Evolutionary conservation across 2,113 vertebrate species (phyloP).

Genomic region (Alouatta palliata): DNA sequence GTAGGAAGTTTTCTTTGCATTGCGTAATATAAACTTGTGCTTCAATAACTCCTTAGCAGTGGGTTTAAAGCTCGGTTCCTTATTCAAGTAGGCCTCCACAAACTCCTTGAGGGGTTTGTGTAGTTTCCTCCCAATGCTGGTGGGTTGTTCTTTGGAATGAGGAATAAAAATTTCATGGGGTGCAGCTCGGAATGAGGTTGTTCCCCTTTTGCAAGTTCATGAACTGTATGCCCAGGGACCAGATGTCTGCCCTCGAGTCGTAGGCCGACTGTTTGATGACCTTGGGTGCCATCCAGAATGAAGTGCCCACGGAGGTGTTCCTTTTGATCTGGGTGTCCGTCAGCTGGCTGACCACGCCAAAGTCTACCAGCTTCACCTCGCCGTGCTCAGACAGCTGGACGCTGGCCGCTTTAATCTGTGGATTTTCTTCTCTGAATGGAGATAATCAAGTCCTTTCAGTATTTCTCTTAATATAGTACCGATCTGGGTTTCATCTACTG

Average conservation of each 20-base stretch:
- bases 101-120: slow-evolving; percentile 98
- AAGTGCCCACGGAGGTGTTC: slow-evolving; percentile 97
- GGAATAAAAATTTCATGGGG: slow-evolving; percentile 98
- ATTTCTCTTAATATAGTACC: slow-evolving; percentile 98
- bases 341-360: slow-evolving; percentile 96
- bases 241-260: slow-evolving; percentile 97
- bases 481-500: slow-evolving; percentile 96
- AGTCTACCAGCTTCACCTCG: slow-evolving; percentile 97
- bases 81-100: slow-evolving; percentile 96
- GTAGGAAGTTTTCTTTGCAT: slow-evolving; percentile 96
- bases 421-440: slow-evolving; percentile 99
- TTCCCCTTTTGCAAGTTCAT: slow-evolving; percentile 97
- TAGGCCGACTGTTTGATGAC: slow-evolving; percentile 98
- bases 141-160: slow-evolving; percentile 98
- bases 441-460: slow-evolving; percentile 96
- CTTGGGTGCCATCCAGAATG: slow-evolving; percentile 99
- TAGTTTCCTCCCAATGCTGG: slow-evolving; percentile 96
- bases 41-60: slow-evolving; percentile 97
- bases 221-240: slow-evolving; percentile 97
- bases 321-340: slow-evolving; percentile 98
- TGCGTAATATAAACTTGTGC: slow-evolving; percentile 95
- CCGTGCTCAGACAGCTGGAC: slow-evolving; percentile 97
- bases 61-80: slow-evolving; percentile 97
- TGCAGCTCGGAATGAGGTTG: slow-evolving; percentile 97
- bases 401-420: slow-evolving; percentile 98